A percentile compares a stretch with the other conserved stretches of the same genome.
Conservation (phyloP, 2,888 invertebrate species). For the Pyrochroa serraticornis region DNA sequence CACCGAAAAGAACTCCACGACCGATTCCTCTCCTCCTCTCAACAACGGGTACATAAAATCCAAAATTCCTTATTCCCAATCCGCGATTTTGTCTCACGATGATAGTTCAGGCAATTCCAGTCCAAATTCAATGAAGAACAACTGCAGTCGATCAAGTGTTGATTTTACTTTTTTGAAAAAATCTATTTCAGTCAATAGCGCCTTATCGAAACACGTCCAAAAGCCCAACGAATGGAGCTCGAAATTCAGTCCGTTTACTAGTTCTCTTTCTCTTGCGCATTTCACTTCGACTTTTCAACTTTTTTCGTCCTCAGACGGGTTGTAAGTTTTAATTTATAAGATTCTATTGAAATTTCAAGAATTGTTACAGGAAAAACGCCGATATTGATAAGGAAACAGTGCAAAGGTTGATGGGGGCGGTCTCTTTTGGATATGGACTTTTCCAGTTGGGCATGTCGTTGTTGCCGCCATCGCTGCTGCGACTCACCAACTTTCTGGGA, state of each 20-base stretch:
- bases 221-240: constrained; percentile 30
- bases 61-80: constrained; percentile 40
- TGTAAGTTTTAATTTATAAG: constrained; percentile 36
- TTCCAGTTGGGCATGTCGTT: constrained; percentile 72
- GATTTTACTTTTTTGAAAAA: constrained; percentile 36
- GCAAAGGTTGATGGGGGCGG: constrained; percentile 68
- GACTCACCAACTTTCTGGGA: constrained; percentile 67
- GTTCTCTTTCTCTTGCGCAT: constrained; percentile 40
- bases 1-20: background rate
- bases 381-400: constrained; percentile 61
- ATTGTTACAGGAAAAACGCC: constrained; percentile 14
- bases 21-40: background rate
- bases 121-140: constrained; percentile 29
- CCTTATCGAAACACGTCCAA: constrained; percentile 30
- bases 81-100: constrained; percentile 33
- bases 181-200: constrained; percentile 41
- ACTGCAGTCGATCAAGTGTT: constrained; percentile 14
- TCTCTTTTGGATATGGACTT: constrained; percentile 73
- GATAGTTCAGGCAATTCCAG: constrained; percentile 25
- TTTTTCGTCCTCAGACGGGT: constrained; percentile 40
- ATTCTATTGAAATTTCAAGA: background rate
- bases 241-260: constrained; percentile 29
- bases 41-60: constrained; percentile 36
- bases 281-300: constrained; percentile 43
- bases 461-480: constrained; percentile 68